Evolutionary conservation across 2,888 invertebrate genomes (phyloP), one percentile per base, ranked within the genome.

Genomic region (Heliconius cydno): DNA sequence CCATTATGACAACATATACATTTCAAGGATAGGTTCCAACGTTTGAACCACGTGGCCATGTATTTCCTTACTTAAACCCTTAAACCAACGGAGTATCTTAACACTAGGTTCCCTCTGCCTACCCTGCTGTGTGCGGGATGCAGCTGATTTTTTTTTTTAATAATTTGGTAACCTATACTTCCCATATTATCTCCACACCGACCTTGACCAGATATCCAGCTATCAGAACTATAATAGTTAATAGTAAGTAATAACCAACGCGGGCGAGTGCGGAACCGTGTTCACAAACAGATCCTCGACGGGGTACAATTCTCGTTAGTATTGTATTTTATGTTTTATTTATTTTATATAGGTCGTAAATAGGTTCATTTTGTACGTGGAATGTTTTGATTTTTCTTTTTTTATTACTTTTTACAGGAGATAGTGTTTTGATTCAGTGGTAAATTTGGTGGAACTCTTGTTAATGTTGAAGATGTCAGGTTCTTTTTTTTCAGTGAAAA

Each of bases 261-360:
- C 74, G 67, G 30, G 65, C 63, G 46, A 79, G 78, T 79, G 78
- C 78, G 52, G 74, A 79, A 68, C 57, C 78, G 73, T 79, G 78
- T 79, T 75, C 78, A 68, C 68, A 79, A 79, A 68, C 78, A 79
- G 67, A 79, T 75, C 74, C 78, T 60, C 74, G 7, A 74, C 78
- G 74, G 78, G 78, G 28, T 74, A 75, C 63, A 46, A 25, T 68
- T 74, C 65, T 66, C 78, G 25, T 46, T 67, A 67, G n/a, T 74
- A 41, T 46, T 78, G 74, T 73, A 34, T 57, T 22, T 72, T 77
- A 46, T 67, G 57, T 78, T 38, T 66, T 57, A 57, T 57, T 67
- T 73, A 72, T 78, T 52, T 70, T 52, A 52, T 52, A 52, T 6
- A 30, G 41, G 0, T n/a, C 41, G 65, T 41, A 65, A 63, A 75